Conservation (phyloP, 2,113 vertebrate genomes). For the Leucopsar rothschildi region DNA sequence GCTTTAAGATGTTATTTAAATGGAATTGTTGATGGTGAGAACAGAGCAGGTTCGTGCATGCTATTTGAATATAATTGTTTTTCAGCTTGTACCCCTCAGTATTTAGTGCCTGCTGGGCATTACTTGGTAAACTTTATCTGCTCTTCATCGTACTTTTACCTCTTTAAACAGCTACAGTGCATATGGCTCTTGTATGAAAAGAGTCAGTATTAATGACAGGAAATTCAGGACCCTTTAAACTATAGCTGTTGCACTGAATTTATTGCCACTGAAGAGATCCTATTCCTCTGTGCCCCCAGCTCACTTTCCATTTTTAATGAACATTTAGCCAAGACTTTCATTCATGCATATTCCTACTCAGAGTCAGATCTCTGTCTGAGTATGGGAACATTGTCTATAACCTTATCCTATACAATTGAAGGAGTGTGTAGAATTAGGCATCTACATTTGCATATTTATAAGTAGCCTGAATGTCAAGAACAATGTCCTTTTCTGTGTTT, state of each 20-base stretch:
- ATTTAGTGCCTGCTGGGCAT: not conserved
- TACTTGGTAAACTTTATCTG: not conserved
- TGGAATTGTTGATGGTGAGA: not conserved
- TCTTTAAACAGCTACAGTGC: not conserved
- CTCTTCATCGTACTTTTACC: not conserved
- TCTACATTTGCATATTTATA: not conserved
- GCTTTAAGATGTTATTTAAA: conserved; percentile 19
- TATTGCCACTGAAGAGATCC: not conserved
- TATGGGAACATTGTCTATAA: not conserved
- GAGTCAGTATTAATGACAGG: not conserved
- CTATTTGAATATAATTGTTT: conserved; percentile 26
- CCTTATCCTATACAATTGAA: not conserved
- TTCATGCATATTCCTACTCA: not conserved
- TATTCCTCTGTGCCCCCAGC: not conserved
- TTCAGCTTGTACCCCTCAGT: not conserved
- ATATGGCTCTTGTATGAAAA: not conserved
- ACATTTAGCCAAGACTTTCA: not conserved
- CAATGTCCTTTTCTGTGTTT: not conserved
- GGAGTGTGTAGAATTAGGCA: not conserved
- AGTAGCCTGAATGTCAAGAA: not conserved
- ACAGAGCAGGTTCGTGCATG: not conserved
- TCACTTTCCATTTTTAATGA: not conserved
- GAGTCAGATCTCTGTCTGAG: not conserved
- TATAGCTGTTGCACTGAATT: not conserved
- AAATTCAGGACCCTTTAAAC: not conserved